A percentile compares a stretch with the other conserved stretches of the same genome.
Evolutionary conservation across 2,113 vertebrate species (phyloP).

Genomic region (Octodon degus): DNA sequence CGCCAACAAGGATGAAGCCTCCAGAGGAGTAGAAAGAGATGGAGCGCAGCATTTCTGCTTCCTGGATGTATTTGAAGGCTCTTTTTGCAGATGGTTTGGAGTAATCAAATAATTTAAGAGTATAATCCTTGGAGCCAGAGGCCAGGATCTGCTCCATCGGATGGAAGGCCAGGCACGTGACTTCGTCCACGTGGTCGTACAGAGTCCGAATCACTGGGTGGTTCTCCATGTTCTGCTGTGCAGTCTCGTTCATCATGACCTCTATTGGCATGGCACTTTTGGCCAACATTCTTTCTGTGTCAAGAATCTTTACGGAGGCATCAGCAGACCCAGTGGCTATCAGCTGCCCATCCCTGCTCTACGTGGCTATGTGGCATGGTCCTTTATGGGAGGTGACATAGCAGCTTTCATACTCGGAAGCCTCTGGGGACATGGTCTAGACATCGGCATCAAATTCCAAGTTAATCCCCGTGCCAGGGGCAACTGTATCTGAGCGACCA

Average conservation of each 20-base stretch:
- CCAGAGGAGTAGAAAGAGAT: slow-evolving; percentile 99
- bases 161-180: slow-evolving; percentile 97
- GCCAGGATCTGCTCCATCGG: slow-evolving; percentile 98
- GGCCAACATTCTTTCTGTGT: slow-evolving; percentile 98
- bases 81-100: slow-evolving; percentile 99
- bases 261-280: slow-evolving; percentile 95
- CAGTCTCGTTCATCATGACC: slow-evolving; percentile 91
- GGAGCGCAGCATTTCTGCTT: slow-evolving; percentile 98
- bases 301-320: slow-evolving; percentile 98
- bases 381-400: slow-evolving; percentile 99
- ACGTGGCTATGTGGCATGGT: slow-evolving; percentile 95
- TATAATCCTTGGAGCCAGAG: slow-evolving; percentile 97
- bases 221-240: slow-evolving; percentile 99
- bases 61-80: slow-evolving; percentile 99
- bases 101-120: slow-evolving; percentile 98
- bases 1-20: slow-evolving; percentile 97
- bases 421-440: slow-evolving; percentile 98
- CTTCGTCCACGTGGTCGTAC: slow-evolving; percentile 98
- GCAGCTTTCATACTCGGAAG: slow-evolving; percentile 98
- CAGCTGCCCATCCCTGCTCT: slow-evolving; percentile 96
- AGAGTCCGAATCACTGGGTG: slow-evolving; percentile 98
- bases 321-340: slow-evolving; percentile 98
- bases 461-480: slow-evolving; percentile 93
- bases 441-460: slow-evolving; percentile 98
- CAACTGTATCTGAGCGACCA: no score